phyloP scores from a whole-genome alignment of 2,797 vertebrate genomes.

The Melopsittacus undulatus region DNA sequence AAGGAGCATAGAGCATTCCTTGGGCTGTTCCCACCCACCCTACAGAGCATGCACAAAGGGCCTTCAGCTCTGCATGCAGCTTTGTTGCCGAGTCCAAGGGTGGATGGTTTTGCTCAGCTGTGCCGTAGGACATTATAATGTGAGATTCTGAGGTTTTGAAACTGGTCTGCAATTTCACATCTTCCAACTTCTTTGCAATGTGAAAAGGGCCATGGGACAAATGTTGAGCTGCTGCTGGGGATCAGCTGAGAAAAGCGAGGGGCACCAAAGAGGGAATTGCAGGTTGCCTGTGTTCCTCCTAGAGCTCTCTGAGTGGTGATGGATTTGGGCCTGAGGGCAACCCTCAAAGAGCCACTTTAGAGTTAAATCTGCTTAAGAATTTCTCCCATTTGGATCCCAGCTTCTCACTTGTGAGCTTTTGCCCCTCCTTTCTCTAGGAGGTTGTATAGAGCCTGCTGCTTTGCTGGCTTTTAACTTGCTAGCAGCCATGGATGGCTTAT shows the following conservation, averaged over 20 bases:
- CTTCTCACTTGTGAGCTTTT: background rate
- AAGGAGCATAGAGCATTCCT: background rate
- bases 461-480: background rate
- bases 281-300: background rate
- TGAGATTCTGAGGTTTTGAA: background rate
- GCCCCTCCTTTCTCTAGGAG: background rate
- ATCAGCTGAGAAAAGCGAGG: accelerated
- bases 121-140: background rate
- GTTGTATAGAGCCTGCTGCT: background rate
- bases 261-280: background rate
- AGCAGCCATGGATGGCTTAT: background rate
- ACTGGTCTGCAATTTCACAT: background rate
- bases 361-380: background rate
- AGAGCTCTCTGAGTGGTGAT: background rate
- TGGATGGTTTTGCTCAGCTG: background rate
- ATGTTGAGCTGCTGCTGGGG: background rate
- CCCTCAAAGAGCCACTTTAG: background rate
- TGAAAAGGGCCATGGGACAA: background rate
- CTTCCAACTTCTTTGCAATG: background rate
- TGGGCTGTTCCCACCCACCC: background rate
- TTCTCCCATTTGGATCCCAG: background rate
- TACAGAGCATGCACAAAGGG: background rate
- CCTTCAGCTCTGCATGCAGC: background rate
- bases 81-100: background rate
- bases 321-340: background rate